phyloP scores from a whole-genome alignment of 2,113 vertebrate species.

The Zosterops lateralis region DNA sequence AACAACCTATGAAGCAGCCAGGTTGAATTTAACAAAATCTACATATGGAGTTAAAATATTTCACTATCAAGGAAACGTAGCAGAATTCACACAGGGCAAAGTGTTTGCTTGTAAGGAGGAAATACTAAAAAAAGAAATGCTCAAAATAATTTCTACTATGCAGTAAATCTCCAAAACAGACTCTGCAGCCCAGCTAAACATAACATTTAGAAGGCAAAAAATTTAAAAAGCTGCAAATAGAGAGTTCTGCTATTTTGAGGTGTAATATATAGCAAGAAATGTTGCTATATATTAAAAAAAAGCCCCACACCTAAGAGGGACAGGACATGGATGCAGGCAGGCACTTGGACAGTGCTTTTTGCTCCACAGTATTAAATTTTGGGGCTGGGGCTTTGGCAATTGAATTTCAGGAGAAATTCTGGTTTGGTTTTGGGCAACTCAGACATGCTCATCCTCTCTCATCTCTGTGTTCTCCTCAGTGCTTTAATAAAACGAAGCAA shows the following conservation, averaged over 20 bases:
- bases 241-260: not conserved
- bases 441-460: accelerated
- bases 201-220: not conserved
- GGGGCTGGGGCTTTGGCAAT: not conserved
- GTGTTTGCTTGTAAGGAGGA: not conserved
- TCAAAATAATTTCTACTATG: not conserved
- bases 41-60: not conserved
- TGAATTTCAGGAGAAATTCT: not conserved
- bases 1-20: not conserved
- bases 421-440: not conserved
- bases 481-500: not conserved
- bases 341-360: accelerated
- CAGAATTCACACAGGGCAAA: not conserved
- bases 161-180: not conserved
- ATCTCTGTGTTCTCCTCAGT: not conserved
- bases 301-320: accelerated
- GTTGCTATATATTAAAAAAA: not conserved
- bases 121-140: not conserved
- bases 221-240: not conserved
- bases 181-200: not conserved
- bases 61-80: not conserved
- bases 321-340: not conserved
- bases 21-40: not conserved
- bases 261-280: not conserved
- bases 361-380: not conserved